A percentile compares a stretch with the other conserved stretches of the same genome.
Evolutionary conservation across 2,888 invertebrate genomes (phyloP).

Genomic region (Altica lythri): DNA sequence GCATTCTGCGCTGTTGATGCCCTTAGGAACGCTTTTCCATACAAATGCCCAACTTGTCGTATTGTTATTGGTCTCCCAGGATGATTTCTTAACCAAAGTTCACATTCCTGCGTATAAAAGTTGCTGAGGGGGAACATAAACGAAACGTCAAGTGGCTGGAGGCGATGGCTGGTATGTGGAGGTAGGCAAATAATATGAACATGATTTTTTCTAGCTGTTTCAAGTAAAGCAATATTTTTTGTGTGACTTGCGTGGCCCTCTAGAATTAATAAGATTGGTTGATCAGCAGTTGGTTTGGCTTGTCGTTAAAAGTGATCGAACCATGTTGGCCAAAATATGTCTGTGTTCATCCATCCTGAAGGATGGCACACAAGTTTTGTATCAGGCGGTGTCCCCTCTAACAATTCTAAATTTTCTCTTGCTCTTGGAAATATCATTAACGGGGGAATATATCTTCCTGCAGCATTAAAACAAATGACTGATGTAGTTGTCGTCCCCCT

Average conservation of each 20-base stretch:
- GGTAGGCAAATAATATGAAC: neutral
- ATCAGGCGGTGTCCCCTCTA: neutral
- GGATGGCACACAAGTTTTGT: neutral
- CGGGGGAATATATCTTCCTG: neutral
- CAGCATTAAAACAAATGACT: conserved; percentile 12
- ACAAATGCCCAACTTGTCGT: neutral
- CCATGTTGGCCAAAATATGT: neutral
- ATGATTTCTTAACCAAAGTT: neutral
- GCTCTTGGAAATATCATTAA: neutral
- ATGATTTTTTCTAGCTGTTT: neutral
- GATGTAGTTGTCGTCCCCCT: conserved; percentile 10
- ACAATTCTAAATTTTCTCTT: neutral
- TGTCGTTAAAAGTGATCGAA: neutral
- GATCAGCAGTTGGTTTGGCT: neutral
- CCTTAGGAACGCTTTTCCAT: neutral
- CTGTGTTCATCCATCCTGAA: neutral
- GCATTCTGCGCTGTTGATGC: neutral
- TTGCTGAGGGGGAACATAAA: neutral
- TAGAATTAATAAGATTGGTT: neutral
- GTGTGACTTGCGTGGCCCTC: neutral
- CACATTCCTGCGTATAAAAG: neutral
- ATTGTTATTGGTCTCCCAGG: neutral
- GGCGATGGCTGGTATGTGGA: neutral
- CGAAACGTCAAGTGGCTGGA: neutral
- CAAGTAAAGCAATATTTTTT: neutral